Evolutionary conservation across 2,888 invertebrate genomes (phyloP), one percentile per base, ranked within the genome.

Genomic region (Callimorpha dominula): DNA sequence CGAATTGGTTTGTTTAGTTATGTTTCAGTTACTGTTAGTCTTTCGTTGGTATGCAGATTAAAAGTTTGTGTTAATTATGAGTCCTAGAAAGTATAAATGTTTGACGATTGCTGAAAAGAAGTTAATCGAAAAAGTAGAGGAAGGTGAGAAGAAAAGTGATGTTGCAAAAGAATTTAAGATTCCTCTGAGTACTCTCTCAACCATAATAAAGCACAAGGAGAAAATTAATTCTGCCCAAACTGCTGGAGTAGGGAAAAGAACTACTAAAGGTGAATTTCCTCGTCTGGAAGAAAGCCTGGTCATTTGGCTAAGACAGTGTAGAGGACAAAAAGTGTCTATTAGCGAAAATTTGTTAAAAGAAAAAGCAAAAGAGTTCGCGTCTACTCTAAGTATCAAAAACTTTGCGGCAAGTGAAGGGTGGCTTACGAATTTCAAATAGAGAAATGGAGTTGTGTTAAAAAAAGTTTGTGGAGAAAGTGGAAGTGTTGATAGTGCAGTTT

Each of bases 271-370:
- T 76, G 73, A 78, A 76, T 69, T 79, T 76, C 75, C 77, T 71
- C 72, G 70, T 75, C 78, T 76, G 73, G 76, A 79, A 79, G 75
- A 78, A 82, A 78, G 76, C 76, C 77, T 81, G 77, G 77, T 78
- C 70, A 77, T 73, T 76, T 78, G 77, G 80, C 78, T 80, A 78
- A 78, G 71, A 77, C 74, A 80, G 77, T 79, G 80, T 80, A 79
- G 79, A 81, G 79, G 76, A 78, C 74, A 77, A 73, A 62, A 31
- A 78, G 74, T 52, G 68, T 68, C 68, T 74, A 71, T 78, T 71
- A 72, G 72, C 64, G 72, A 73, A 73, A 73, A 73, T 72, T 71
- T 78, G 70, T 71, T 78, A 43, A 71, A 75, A 68, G 75, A 78
- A 71, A 75, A 75, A 43, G 73, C 75, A 73, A 71, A 70, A 74